Evolutionary conservation across 2,888 invertebrate genomes (phyloP).

Genomic region (Nephrotoma flavescens): DNA sequence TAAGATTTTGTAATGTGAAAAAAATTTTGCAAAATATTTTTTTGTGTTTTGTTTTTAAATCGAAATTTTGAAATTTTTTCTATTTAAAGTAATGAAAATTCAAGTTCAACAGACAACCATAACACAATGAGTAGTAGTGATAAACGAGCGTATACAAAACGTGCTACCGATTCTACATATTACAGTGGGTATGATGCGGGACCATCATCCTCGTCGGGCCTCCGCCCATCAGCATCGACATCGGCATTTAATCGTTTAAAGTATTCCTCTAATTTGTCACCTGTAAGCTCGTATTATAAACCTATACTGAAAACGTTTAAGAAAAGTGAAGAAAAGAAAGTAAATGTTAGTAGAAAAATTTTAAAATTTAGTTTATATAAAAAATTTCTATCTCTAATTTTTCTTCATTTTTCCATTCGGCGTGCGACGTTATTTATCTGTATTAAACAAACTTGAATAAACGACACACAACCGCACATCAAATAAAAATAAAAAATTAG

Average conservation of each 20-base stretch:
- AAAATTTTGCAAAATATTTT: not conserved
- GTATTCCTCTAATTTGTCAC: conserved; percentile 25
- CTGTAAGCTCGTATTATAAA: conserved; percentile 30
- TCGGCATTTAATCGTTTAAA: conserved; percentile 29
- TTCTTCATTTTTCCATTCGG: not conserved
- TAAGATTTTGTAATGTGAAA: not conserved
- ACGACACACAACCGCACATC: not conserved
- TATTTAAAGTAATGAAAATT: not conserved
- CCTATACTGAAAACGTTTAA: conserved; percentile 27
- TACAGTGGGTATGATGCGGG: conserved; percentile 5
- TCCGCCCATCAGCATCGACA: conserved; percentile 20
- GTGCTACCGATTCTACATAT: conserved; percentile 21
- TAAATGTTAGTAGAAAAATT: conserved; percentile 26
- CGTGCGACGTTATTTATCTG: not conserved
- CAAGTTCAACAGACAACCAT: conserved; percentile 1
- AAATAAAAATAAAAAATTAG: not conserved
- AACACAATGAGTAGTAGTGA: conserved; percentile 11
- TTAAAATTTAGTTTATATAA: not conserved
- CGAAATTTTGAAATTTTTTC: conserved; percentile 5
- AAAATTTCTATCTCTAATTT: not conserved
- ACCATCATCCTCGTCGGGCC: conserved; percentile 15
- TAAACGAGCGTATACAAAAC: conserved; percentile 23
- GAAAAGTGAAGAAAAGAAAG: conserved; percentile 19
- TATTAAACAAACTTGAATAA: not conserved
- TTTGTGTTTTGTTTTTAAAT: not conserved